Conservation (phyloP, 2,113 vertebrate genomes). For the Chrysochloris asiatica region DNA sequence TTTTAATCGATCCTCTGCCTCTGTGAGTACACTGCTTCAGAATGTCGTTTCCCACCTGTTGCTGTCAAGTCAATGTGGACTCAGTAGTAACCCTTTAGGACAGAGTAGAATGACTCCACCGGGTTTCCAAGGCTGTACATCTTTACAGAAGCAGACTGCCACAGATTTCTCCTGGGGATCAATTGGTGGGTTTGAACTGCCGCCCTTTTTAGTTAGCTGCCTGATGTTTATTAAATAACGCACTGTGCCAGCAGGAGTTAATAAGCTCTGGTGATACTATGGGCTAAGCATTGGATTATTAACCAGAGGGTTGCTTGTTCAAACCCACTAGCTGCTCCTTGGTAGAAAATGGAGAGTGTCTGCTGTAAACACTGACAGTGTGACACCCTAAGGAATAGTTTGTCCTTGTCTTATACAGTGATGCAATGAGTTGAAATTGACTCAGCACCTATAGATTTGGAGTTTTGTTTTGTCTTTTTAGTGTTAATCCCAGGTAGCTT, state of each 20-base stretch:
- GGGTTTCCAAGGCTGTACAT: neutral
- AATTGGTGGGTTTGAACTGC: neutral
- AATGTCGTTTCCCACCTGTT: neutral
- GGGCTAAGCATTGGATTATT: too few species aligned
- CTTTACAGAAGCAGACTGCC: neutral
- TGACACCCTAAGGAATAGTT: too few species aligned
- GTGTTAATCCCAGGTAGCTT: neutral
- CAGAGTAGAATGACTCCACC: neutral
- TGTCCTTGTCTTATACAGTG: too few species aligned
- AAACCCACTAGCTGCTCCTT: too few species aligned
- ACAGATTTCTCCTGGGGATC: neutral
- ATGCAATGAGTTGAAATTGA: too few species aligned
- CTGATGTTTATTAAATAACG: neutral
- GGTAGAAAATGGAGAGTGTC: too few species aligned
- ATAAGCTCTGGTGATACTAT: too few species aligned
- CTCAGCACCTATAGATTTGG: too few species aligned
- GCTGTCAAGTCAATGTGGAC: neutral
- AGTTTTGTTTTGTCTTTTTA: too few species aligned
- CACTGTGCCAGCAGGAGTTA: neutral
- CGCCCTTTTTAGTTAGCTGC: neutral
- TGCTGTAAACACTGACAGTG: too few species aligned
- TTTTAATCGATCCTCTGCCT: neutral
- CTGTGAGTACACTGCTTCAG: neutral
- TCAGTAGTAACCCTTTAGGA: neutral
- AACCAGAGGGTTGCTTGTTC: too few species aligned